A percentile compares a stretch with the other conserved stretches of the same genome.
phyloP scores from a whole-genome alignment of 2,113 vertebrate genomes.

The Macroglossus sobrinus region DNA sequence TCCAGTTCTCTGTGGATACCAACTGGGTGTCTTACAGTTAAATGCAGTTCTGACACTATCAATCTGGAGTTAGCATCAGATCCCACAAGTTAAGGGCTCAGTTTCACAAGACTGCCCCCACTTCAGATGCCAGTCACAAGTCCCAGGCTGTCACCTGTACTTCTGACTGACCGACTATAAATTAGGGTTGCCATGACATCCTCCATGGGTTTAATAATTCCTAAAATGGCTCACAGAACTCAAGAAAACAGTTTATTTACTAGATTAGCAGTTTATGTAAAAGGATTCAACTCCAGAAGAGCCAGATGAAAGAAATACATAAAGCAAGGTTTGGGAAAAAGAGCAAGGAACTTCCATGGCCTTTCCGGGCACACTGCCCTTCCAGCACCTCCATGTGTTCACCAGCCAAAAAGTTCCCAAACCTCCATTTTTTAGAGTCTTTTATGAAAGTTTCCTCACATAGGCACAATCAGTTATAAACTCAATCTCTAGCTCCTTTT shows the following conservation, averaged over 20 bases:
- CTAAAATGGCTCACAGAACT: not conserved
- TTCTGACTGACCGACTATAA: not conserved
- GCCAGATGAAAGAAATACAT: not conserved
- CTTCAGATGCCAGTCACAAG: not conserved
- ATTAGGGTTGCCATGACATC: not conserved
- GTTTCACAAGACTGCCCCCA: not conserved
- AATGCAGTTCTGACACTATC: not conserved
- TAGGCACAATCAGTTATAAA: not conserved
- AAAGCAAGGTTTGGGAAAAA: not conserved
- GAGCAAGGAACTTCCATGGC: not conserved
- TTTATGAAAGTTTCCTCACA: not conserved
- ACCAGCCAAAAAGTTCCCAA: not conserved
- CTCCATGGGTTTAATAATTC: not conserved
- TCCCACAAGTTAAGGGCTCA: not conserved
- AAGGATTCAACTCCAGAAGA: not conserved
- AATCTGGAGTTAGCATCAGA: not conserved
- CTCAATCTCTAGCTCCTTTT: not conserved
- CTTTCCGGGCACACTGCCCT: not conserved
- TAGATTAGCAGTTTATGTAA: not conserved
- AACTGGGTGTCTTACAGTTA: not conserved
- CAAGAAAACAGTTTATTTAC: not conserved
- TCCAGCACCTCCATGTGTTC: not conserved
- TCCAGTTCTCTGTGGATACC: not conserved
- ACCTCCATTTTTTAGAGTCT: not conserved
- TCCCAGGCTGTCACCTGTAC: not conserved